Conservation (phyloP, 2,797 vertebrate species). For the Pseudochirops corinnae region DNA sequence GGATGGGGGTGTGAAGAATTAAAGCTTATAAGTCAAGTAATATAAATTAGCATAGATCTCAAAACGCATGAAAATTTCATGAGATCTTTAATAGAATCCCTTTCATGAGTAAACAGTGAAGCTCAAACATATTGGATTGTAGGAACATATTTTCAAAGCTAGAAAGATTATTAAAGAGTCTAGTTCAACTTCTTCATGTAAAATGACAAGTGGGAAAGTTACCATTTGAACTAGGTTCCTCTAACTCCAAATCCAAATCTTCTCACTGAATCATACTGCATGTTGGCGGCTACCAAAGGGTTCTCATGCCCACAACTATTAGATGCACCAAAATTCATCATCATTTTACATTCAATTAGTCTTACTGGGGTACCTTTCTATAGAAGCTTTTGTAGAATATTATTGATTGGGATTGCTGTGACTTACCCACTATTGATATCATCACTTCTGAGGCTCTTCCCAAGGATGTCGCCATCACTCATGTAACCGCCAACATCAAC, state of each 20-base stretch:
- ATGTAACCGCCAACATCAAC: slow-evolving; percentile 94
- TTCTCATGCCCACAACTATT: not conserved
- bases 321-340: not conserved
- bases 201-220: not conserved
- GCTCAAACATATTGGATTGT: not conserved
- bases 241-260: not conserved
- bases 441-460: slow-evolving; percentile 91
- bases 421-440: slow-evolving; percentile 94
- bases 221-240: not conserved
- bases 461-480: slow-evolving; percentile 96
- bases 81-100: not conserved
- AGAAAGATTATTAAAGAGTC: not conserved
- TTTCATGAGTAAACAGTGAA: not conserved
- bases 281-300: not conserved
- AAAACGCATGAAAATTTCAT: not conserved
- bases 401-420: not conserved
- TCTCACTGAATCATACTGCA: not conserved
- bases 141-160: not conserved
- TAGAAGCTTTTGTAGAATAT: not conserved
- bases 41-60: not conserved
- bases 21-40: not conserved
- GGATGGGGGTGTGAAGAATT: not conserved
- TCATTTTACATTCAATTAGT: not conserved
- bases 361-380: accelerated
- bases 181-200: not conserved